Percentiles rank a stretch among this genome's conserved stretches.
Conservation (phyloP, 2,888 invertebrate genomes). For the Pinctada fucata region DNA sequence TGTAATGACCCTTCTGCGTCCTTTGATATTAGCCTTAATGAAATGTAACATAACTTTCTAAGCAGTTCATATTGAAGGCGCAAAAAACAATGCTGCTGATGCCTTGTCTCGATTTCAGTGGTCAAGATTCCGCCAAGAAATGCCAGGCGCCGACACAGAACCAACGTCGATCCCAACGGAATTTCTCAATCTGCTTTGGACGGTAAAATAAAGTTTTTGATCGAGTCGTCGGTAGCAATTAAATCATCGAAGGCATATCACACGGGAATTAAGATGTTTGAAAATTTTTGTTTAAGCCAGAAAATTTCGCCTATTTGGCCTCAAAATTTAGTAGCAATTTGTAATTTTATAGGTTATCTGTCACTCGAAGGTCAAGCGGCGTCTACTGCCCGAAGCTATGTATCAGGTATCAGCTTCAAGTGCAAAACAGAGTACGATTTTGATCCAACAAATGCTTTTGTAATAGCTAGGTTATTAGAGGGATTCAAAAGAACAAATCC, state of each 20-base stretch:
- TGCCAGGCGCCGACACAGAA: background rate
- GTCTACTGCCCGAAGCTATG: too few species aligned
- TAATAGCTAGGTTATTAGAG: too few species aligned
- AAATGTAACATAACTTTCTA: background rate
- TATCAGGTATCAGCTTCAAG: too few species aligned
- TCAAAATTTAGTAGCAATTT: too few species aligned
- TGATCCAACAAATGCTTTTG: too few species aligned
- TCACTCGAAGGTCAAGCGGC: too few species aligned
- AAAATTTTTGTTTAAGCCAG: background rate
- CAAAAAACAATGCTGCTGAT: background rate
- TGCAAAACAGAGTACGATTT: too few species aligned
- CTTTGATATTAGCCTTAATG: background rate
- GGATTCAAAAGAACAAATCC: too few species aligned
- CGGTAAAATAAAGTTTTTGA: background rate
- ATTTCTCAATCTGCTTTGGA: background rate
- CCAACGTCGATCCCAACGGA: background rate
- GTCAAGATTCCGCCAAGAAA: background rate
- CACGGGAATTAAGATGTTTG: background rate
- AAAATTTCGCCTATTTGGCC: too few species aligned
- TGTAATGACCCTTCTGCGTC: background rate
- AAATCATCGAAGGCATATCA: background rate
- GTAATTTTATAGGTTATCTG: too few species aligned
- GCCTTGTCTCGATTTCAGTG: background rate
- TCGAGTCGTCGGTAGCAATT: background rate
- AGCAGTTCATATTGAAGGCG: background rate